Evolutionary conservation across 2,797 vertebrate genomes (phyloP).

Genomic region (Cebuella pygmaea): DNA sequence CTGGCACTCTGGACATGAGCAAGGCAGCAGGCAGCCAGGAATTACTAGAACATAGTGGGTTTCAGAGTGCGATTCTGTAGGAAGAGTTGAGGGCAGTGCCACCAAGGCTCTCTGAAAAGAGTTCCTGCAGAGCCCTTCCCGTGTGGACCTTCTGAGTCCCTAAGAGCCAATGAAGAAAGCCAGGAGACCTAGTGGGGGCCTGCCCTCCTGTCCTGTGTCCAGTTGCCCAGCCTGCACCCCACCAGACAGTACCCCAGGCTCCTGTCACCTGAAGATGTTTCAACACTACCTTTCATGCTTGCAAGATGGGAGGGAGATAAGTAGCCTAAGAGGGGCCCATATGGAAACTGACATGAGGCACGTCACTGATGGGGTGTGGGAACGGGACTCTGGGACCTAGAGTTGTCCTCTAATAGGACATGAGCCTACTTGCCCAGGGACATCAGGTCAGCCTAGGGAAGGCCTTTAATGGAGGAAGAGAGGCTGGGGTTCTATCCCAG

Average conservation of each 20-base stretch:
- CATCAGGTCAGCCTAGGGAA: neutral
- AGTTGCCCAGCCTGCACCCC: neutral
- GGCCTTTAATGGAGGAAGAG: neutral
- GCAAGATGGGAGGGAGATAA: neutral
- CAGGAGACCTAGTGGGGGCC: neutral
- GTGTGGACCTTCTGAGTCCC: neutral
- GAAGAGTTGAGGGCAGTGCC: too few relatives aligned
- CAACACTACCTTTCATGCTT: neutral
- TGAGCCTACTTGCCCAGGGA: neutral
- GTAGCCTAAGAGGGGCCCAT: neutral
- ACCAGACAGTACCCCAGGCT: neutral
- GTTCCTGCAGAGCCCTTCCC: neutral
- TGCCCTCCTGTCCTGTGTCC: neutral
- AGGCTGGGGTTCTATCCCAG: neutral
- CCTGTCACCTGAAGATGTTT: neutral
- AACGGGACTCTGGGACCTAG: neutral
- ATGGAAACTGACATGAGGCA: neutral
- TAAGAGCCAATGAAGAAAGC: neutral
- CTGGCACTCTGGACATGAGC: neutral
- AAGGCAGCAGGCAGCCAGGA: neutral
- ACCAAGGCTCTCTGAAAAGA: neutral
- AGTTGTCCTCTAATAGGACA: neutral
- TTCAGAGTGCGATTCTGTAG: neutral
- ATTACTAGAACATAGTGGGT: neutral
- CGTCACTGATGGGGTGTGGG: too few relatives aligned